A percentile compares a stretch with the other conserved stretches of the same genome.
Evolutionary conservation across 37 sponge, comb jelly and placozoan genomes (phyloP).

Genomic region (Aplysina aerophoba): DNA sequence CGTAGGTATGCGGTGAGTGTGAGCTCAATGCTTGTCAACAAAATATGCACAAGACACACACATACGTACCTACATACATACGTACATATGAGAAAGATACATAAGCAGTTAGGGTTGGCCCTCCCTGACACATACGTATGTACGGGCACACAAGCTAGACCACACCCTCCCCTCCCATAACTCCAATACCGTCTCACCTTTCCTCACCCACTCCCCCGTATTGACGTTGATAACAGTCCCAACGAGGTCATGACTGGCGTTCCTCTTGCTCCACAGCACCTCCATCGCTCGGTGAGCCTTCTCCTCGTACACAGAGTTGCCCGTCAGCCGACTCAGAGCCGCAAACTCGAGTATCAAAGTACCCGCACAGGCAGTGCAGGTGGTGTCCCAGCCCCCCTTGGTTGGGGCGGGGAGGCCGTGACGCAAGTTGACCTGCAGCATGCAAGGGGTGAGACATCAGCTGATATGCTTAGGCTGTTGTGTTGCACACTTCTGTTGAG

Average conservation of each 20-base stretch:
- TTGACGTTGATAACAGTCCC: slow-evolving; percentile 89
- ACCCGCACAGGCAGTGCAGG: slow-evolving; percentile 98
- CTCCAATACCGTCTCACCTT: slow-evolving; percentile 44
- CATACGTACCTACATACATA: too few species aligned
- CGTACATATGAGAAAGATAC: too few species aligned
- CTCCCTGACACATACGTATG: background rate
- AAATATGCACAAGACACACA: too few species aligned
- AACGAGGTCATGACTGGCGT: slow-evolving; percentile 71
- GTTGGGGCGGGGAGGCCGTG: slow-evolving; percentile 50
- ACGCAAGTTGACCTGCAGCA: slow-evolving; percentile 72
- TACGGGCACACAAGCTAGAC: background rate
- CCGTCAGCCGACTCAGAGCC: slow-evolving; percentile 87
- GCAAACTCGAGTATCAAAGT: slow-evolving; percentile 95
- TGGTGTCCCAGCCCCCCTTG: slow-evolving; percentile 53
- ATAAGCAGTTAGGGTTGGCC: too few species aligned
- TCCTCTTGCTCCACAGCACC: slow-evolving; percentile 77
- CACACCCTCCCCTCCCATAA: background rate
- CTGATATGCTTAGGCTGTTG: too few species aligned
- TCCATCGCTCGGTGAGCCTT: slow-evolving; percentile 85
- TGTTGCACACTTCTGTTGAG: too few species aligned
- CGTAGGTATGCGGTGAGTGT: too few species aligned
- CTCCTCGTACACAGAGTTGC: slow-evolving; percentile 80
- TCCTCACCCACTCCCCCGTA: slow-evolving; percentile 92
- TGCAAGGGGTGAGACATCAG: background rate
- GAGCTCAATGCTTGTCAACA: too few species aligned